Evolutionary conservation across 2,113 vertebrate species (phyloP), one percentile per base, ranked within the genome.

Genomic region (Oncorhynchus tshawytscha): DNA sequence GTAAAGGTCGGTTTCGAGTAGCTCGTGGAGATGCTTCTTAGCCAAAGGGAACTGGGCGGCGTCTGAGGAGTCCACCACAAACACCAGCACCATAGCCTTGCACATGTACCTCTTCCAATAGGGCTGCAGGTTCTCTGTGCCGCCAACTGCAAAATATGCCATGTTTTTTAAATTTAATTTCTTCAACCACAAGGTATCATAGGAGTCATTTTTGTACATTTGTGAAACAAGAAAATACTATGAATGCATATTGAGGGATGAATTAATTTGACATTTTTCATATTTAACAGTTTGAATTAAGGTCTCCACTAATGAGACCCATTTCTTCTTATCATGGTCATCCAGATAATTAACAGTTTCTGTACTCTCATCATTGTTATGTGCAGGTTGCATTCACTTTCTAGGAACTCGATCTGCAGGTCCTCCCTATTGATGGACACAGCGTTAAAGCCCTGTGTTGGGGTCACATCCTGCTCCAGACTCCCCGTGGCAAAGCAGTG

Each of bases 41-140:
- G 95, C 96, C 74, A 95, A 76, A 7, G 96, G 91, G 81, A 99
- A 93, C 67, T 92, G 94, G 69, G 83, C 77, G 0, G 92, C 82
- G 84, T 95, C 90, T 0, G 96, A 92, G 0, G 96, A 95, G 85
- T 99, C 98, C 62, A 99, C 96, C 0, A 99, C 96, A 12, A 95
- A 99, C 74, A 99, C 92, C 20, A 99, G 88, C 70, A 97, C 75
- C 73, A 95, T 84, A 13, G 95, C 95, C 72, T 79, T 94, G 66
- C 93, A 76, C 80, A 97, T 84, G 87, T 97, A 97, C 85, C 29
- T 94, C 62, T 92, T 87, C 97, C 96, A 98, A 80, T 94, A 96
- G 0, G 90, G 89, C 34, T 95, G 91, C 81, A 97, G 93, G 57
- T 92, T 91, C 85, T 96, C 95, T 3, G 89, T 92, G 67, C 97